phyloP scores from a whole-genome alignment of 2,113 vertebrate species.

The Mixornis gularis region DNA sequence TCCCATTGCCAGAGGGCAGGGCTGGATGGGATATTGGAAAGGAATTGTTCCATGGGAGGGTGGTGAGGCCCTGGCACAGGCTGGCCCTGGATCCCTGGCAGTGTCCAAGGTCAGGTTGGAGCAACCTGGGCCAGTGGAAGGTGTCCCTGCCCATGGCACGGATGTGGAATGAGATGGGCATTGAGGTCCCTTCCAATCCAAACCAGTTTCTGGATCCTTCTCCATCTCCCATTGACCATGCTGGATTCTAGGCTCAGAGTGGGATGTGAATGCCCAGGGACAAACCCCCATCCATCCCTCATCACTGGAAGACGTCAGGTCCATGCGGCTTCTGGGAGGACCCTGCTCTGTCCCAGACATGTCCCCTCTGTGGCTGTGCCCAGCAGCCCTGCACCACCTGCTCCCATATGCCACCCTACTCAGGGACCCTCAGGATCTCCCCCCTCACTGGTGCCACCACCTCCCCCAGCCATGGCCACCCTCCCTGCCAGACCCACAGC shows the following conservation, averaged over 20 bases:
- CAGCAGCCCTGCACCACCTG: neutral
- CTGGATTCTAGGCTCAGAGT: neutral
- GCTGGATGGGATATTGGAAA: accelerated
- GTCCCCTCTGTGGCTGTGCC: neutral
- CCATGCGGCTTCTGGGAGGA: neutral
- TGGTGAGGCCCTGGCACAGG: neutral
- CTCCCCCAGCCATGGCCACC: neutral
- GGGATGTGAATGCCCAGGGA: neutral
- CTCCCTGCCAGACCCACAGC: accelerated
- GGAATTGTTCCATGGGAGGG: neutral
- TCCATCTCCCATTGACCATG: accelerated
- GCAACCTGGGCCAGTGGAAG: accelerated
- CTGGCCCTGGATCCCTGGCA: neutral
- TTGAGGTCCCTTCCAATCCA: neutral
- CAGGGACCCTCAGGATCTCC: neutral
- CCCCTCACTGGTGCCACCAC: accelerated
- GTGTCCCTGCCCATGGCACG: neutral
- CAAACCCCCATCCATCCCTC: accelerated
- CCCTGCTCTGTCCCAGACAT: accelerated
- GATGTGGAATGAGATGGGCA: accelerated
- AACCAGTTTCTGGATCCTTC: neutral
- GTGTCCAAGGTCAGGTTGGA: accelerated
- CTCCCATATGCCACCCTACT: accelerated
- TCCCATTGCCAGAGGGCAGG: neutral
- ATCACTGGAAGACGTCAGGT: accelerated